These are phyloP conservation scores for Cariama cristata DNA, from an alignment of 2,113 vertebrate species.

Conservation along the genomic window DNA sequence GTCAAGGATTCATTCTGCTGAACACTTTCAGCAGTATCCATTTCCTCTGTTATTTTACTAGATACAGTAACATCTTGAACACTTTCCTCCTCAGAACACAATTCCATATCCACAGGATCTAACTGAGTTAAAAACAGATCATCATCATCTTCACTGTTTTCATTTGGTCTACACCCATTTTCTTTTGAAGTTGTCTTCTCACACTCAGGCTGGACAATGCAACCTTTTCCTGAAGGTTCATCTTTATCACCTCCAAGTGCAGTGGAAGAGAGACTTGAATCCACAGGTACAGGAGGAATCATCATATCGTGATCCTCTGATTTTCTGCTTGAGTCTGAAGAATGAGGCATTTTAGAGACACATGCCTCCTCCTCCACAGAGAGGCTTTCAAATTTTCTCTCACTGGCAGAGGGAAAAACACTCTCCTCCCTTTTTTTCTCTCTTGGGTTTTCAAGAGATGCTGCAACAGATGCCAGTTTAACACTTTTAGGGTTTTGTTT, in stretches of 20 bases:
- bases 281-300: background rate
- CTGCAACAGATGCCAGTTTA: background rate
- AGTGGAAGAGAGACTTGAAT: background rate
- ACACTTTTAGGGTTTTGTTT: background rate
- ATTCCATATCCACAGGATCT: conserved; percentile 81
- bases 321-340: background rate
- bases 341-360: background rate
- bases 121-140: conserved; percentile 80
- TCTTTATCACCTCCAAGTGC: background rate
- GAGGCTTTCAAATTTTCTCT: background rate
- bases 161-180: background rate
- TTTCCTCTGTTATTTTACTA: background rate
- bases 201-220: background rate
- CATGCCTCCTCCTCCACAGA: background rate
- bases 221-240: background rate
- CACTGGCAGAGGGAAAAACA: background rate
- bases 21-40: background rate
- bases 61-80: background rate
- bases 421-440: background rate
- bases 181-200: background rate
- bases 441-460: background rate
- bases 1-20: background rate
- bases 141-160: conserved; percentile 37
- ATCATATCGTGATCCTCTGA: background rate
- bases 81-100: conserved; percentile 74